Conservation (phyloP, 2,797 vertebrate genomes). For the Pipistrellus nathusii region DNA sequence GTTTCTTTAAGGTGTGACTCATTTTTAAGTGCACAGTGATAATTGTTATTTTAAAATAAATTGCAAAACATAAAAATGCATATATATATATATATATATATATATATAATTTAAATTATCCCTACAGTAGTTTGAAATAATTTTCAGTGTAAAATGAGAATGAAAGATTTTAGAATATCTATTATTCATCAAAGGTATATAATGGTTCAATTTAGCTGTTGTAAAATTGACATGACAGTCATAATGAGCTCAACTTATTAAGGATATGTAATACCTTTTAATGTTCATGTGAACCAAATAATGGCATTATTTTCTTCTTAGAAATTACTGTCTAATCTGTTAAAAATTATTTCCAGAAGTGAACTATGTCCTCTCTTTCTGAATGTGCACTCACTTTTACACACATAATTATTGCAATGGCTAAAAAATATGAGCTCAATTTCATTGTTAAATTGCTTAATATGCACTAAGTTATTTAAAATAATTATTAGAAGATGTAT, state of each 20-base stretch:
- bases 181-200: constrained; percentile 53
- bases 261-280: not conserved
- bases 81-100: not conserved
- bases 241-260: constrained; percentile 57
- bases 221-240: constrained; percentile 41
- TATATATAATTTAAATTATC: not conserved
- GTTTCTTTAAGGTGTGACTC: not conserved
- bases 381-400: not conserved
- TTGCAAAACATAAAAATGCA: not conserved
- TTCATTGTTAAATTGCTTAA: not conserved
- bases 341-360: constrained; percentile 26
- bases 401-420: not conserved
- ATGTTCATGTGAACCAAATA: not conserved
- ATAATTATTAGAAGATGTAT: not conserved
- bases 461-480: not conserved
- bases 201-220: constrained; percentile 9
- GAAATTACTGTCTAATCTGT: not conserved
- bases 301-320: not conserved
- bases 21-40: not conserved
- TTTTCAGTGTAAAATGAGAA: constrained; percentile 34
- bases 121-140: not conserved
- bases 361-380: not conserved
- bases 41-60: constrained; percentile 50
- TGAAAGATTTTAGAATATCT: constrained; percentile 50
- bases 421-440: not conserved